Evolutionary conservation across 2,888 invertebrate species (phyloP).

Genomic region (Lasioglossum marginatum): DNA sequence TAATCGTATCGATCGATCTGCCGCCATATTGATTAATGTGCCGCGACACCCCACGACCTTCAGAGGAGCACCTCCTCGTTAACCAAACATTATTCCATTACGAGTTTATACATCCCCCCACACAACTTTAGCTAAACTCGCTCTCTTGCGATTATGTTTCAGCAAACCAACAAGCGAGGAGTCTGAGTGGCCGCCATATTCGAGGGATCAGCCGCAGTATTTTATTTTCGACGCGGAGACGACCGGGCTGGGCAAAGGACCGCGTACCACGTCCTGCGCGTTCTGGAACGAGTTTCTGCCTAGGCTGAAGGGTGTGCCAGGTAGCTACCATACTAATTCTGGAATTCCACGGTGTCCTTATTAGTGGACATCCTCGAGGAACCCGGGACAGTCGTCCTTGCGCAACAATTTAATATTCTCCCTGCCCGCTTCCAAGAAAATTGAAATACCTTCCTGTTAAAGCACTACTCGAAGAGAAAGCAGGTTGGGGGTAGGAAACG

Average conservation of each 20-base stretch:
- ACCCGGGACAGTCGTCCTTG: not conserved
- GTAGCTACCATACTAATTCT: constrained; percentile 80
- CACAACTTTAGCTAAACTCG: too few relatives aligned
- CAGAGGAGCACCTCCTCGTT: not conserved
- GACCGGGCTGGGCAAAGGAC: constrained; percentile 89
- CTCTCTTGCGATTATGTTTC: constrained; percentile 63
- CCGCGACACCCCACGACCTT: not conserved
- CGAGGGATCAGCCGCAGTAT: constrained; percentile 93
- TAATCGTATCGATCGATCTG: not conserved
- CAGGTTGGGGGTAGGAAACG: not conserved
- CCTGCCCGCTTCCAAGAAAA: not conserved
- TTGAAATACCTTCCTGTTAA: not conserved
- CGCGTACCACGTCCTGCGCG: constrained; percentile 94
- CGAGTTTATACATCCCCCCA: not conserved
- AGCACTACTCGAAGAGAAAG: not conserved
- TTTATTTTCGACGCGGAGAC: constrained; percentile 95
- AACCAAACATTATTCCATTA: too few relatives aligned
- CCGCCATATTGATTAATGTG: not conserved
- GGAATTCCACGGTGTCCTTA: not conserved
- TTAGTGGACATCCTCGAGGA: not conserved
- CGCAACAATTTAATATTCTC: not conserved
- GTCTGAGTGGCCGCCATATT: constrained; percentile 95
- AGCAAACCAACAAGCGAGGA: constrained; percentile 87
- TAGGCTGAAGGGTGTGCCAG: constrained; percentile 91
- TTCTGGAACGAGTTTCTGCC: constrained; percentile 99